Evolutionary conservation across 2,797 vertebrate genomes (phyloP).

Genomic region (Protonibea diacanthus): DNA sequence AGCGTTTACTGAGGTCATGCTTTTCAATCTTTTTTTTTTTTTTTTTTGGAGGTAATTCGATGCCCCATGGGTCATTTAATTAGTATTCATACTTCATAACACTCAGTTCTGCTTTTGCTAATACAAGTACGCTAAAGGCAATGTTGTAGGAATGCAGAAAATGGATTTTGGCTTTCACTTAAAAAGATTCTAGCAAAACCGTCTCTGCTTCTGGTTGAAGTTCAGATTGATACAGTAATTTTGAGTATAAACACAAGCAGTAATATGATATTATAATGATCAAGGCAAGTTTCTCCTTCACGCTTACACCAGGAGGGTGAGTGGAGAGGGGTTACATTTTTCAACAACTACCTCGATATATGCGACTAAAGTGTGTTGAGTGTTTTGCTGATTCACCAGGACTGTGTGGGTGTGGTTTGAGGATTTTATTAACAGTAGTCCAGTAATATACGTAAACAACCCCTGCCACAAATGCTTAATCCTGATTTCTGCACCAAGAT

Average conservation of each 20-base stretch:
- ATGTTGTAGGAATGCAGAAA: not conserved
- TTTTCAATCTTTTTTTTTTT: conserved; percentile 44
- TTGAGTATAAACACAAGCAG: not conserved
- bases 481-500: not conserved
- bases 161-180: not conserved
- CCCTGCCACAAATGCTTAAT: no score
- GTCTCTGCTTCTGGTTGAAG: not conserved
- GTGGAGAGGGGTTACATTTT: no score
- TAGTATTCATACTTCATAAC: conserved; percentile 21
- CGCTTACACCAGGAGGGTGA: no score
- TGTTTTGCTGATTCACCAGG: not conserved
- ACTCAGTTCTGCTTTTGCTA: conserved; percentile 7
- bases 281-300: no score
- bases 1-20: conserved; percentile 10
- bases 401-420: not conserved
- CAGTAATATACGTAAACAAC: no score
- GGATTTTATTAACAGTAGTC: no score
- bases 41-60: conserved; percentile 45
- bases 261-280: not conserved
- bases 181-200: not conserved
- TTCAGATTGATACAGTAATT: not conserved
- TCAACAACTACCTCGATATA: no score
- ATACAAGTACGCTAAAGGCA: not conserved
- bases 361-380: no score
- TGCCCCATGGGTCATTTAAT: conserved; percentile 32